Evolutionary conservation across 1,140 invertebrate species (phyloP).

Genomic region (Pectinophora gossypiella): DNA sequence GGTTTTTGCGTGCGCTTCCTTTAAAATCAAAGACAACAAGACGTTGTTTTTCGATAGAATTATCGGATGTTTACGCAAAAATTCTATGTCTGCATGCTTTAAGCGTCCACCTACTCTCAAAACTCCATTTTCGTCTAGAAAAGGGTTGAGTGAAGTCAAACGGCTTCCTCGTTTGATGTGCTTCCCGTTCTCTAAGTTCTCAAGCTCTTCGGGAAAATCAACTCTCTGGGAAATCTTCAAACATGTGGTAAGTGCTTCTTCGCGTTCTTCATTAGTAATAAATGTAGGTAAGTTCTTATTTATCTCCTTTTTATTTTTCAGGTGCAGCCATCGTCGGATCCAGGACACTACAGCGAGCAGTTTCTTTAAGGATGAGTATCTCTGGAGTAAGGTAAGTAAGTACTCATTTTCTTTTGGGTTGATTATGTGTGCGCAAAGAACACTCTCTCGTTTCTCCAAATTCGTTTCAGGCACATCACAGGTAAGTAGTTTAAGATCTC

Average conservation of each 20-base stretch:
- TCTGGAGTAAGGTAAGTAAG: background rate
- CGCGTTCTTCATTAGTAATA: background rate
- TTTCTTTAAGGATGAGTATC: background rate
- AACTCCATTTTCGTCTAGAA: background rate
- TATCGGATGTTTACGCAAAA: conserved; percentile 19
- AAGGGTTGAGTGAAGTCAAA: background rate
- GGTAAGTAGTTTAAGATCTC: background rate
- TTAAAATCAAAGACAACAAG: conserved; percentile 3
- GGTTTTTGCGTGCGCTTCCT: conserved; percentile 9
- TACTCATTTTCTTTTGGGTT: background rate
- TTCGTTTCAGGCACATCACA: background rate
- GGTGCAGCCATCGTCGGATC: background rate
- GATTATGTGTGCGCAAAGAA: background rate
- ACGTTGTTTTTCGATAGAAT: conserved; percentile 7
- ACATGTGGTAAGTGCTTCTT: background rate
- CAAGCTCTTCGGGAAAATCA: background rate
- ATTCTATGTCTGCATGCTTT: conserved; percentile 6
- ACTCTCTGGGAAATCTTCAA: background rate
- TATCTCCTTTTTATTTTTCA: background rate
- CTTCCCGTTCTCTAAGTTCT: background rate
- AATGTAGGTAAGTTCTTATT: background rate
- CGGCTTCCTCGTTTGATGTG: background rate
- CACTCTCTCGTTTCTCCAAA: background rate
- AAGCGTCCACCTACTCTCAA: background rate
- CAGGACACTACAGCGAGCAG: background rate